Base-by-base conservation (phyloP, 2,888 invertebrate genomes). In the Euplexia lucipara region DNA sequence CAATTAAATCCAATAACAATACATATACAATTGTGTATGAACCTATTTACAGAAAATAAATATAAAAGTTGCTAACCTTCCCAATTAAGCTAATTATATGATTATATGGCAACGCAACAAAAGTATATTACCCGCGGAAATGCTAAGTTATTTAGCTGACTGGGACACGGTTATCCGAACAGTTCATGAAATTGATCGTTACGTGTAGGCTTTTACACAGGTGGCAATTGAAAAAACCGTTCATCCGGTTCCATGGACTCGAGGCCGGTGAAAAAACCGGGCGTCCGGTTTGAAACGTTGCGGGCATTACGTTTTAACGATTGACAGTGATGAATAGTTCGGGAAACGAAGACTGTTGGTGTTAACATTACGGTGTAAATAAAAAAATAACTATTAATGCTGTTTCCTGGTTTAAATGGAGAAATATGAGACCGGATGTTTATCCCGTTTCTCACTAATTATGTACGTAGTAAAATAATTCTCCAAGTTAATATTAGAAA, bases 301-400 rank as follows among this genome's bases (percentile, higher is more conserved):
- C 41, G 44, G 58, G 45, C 74, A 78, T 52, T 80, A 65, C 16
- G 57, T 62, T 77, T 59, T 77, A 60, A 68, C 67, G 70, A 68
- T 61, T 68, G 70, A 65, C 80, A 67, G 44, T 74, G 57, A 78
- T 34, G 51, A 62, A 78, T 67, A 18, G 63, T 22, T 34, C 0
- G 26, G 16, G 14, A 18, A 47, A 59, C 34, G 70, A 37, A 22
- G 18, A 39, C 30, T 39, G 45, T n/a, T 48, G n/a, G 12, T 53
- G 39, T 45, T 41, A 48, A 52, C 16, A 14, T 49, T 57, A 34
- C 12, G 12, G 18, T 3, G 20, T 47, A 39, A 59, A 14, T 63
- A 44, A 51, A 9, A 2, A 37, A 22, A 3, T 26, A 3, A 26
- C 26, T 2, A 26, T 26, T 26, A 26, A 5, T 26, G 26, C 26